Evolutionary conservation across 2,888 invertebrate genomes (phyloP).

Genomic region (Ceriagrion tenellum): DNA sequence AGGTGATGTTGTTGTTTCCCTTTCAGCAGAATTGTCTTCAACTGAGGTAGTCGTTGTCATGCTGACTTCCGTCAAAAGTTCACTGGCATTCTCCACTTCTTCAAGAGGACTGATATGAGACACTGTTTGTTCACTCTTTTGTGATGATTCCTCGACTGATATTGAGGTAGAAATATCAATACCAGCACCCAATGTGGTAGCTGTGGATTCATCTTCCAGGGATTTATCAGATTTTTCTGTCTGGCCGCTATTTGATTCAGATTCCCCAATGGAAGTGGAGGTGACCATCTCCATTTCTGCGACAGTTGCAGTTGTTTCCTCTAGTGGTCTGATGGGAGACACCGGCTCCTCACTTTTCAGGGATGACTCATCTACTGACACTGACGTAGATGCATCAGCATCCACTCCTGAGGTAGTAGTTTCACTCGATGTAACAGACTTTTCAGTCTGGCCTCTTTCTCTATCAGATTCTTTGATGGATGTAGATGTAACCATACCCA

Average conservation of each 20-base stretch:
- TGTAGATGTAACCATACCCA: background rate
- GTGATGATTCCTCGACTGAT: background rate
- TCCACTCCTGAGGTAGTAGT: background rate
- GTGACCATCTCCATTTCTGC: background rate
- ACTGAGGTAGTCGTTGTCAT: constrained; percentile 33
- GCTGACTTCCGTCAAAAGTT: background rate
- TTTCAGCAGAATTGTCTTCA: constrained; percentile 5
- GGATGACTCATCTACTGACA: background rate
- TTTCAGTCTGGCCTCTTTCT: background rate
- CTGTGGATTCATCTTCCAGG: background rate
- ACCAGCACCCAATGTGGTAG: background rate
- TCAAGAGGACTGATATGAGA: background rate
- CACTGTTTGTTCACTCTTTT: background rate
- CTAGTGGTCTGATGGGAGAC: background rate
- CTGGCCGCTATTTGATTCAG: no score
- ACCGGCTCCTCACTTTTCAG: background rate
- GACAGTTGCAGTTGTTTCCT: background rate
- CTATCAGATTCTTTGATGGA: background rate
- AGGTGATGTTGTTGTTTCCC: constrained; percentile 47
- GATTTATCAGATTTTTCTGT: background rate
- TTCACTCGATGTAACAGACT: background rate
- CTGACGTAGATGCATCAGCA: background rate
- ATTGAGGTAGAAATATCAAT: background rate
- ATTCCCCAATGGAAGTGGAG: background rate
- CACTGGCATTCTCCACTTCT: background rate